Percentiles rank a stretch among this genome's conserved stretches.
Conservation (phyloP, 2,797 vertebrate species). For the Propithecus deckenii region DNA sequence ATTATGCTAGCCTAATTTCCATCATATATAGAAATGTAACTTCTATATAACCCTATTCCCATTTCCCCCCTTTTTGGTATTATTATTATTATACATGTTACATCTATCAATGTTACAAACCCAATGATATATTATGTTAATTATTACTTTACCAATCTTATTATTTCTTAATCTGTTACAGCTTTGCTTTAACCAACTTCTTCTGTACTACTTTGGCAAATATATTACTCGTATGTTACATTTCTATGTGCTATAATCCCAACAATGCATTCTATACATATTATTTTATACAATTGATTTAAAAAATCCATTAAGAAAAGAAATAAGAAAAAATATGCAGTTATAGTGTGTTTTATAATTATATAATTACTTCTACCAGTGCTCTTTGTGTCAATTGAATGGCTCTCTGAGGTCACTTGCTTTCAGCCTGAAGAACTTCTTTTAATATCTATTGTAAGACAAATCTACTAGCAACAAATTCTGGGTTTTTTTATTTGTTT, state of each 20-base stretch:
- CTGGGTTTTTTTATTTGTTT: not conserved
- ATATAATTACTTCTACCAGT: not conserved
- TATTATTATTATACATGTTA: not conserved
- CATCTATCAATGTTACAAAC: not conserved
- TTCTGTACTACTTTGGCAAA: not conserved
- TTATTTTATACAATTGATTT: not conserved
- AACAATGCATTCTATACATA: not conserved
- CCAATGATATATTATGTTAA: not conserved
- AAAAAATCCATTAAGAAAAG: not conserved
- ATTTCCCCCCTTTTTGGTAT: not conserved
- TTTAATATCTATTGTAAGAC: not conserved
- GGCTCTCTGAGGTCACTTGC: not conserved
- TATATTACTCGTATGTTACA: not conserved
- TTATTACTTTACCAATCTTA: not conserved
- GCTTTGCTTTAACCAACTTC: not conserved
- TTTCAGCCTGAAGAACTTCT: not conserved
- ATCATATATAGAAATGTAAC: not conserved
- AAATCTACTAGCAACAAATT: not conserved
- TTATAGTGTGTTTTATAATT: not conserved
- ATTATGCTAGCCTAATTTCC: not conserved
- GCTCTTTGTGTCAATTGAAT: not conserved
- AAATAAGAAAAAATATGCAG: not conserved
- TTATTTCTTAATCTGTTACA: not conserved
- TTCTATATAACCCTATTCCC: not conserved
- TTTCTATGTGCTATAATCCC: not conserved